Conservation (phyloP, 2,797 vertebrate genomes). For the Phylloscopus collybita region DNA sequence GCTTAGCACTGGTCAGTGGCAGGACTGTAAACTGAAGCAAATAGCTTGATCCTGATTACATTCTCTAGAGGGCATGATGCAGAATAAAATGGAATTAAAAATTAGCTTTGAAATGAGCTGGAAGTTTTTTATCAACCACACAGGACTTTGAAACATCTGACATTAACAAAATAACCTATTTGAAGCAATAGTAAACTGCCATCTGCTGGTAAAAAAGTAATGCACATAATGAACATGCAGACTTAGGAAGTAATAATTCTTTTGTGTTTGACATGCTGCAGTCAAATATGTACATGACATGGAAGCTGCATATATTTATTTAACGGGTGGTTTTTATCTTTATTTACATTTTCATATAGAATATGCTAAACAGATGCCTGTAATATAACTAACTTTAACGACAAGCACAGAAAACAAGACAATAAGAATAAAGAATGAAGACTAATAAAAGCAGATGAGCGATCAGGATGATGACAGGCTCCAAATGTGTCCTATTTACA, state of each 20-base stretch:
- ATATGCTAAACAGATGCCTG: constrained; percentile 65
- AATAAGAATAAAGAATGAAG: constrained; percentile 64
- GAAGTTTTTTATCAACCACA: neutral
- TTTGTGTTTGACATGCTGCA: constrained; percentile 33
- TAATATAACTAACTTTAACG: constrained; percentile 52
- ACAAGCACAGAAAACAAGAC: constrained; percentile 39
- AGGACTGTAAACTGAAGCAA: neutral
- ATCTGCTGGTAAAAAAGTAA: constrained; percentile 72
- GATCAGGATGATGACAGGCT: constrained; percentile 48
- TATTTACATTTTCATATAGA: constrained; percentile 62
- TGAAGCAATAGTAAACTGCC: constrained; percentile 72
- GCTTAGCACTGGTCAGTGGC: neutral
- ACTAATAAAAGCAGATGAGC: constrained; percentile 63
- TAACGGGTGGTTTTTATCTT: constrained; percentile 17
- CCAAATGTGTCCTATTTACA: constrained; percentile 65
- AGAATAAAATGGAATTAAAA: neutral
- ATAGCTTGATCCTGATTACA: neutral
- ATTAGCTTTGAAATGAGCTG: neutral
- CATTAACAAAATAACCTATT: constrained; percentile 14
- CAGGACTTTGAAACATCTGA: neutral
- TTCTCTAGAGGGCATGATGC: neutral
- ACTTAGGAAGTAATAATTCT: neutral
- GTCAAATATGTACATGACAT: neutral
- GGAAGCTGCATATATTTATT: constrained; percentile 56
- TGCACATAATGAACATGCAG: neutral